phyloP scores from a whole-genome alignment of 53 echinoderm and acorn worm genomes.

The Temnopleurus reevesii region DNA sequence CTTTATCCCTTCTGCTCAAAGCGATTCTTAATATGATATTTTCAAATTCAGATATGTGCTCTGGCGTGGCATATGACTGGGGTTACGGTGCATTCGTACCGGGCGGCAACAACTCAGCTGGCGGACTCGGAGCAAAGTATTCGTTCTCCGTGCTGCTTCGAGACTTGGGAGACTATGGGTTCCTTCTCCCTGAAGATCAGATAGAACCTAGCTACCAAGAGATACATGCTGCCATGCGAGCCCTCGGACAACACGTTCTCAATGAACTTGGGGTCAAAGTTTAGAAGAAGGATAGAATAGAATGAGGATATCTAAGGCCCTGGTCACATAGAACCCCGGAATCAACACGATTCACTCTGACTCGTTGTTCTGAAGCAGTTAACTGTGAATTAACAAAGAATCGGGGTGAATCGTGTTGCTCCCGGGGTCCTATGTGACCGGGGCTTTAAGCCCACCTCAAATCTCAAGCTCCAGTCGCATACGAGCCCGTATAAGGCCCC shows the following conservation, averaged over 20 bases:
- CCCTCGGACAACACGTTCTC: slow-evolving; percentile 7
- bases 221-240: slow-evolving; percentile 65
- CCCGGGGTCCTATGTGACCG: no score
- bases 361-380: no score
- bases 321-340: no score
- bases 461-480: no score
- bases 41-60: slow-evolving; percentile 73
- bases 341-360: no score
- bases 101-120: not conserved
- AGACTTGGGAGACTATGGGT: slow-evolving; percentile 63
- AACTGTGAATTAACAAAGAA: no score
- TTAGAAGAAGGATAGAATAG: no score
- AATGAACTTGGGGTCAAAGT: slow-evolving; percentile 2
- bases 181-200: slow-evolving; percentile 61
- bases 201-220: slow-evolving; percentile 61
- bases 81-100: slow-evolving; percentile 57
- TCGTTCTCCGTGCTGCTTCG: slow-evolving; percentile 66
- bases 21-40: not conserved
- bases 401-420: no score
- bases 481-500: no score
- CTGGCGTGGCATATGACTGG: slow-evolving; percentile 65
- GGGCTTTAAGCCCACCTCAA: no score
- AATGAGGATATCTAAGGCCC: no score
- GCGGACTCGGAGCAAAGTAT: slow-evolving; percentile 46
- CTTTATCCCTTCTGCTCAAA: not conserved